These are phyloP conservation scores for Halcyon chelicuti DNA, from an alignment of 2,797 vertebrate species.

Conservation along the genomic window DNA sequence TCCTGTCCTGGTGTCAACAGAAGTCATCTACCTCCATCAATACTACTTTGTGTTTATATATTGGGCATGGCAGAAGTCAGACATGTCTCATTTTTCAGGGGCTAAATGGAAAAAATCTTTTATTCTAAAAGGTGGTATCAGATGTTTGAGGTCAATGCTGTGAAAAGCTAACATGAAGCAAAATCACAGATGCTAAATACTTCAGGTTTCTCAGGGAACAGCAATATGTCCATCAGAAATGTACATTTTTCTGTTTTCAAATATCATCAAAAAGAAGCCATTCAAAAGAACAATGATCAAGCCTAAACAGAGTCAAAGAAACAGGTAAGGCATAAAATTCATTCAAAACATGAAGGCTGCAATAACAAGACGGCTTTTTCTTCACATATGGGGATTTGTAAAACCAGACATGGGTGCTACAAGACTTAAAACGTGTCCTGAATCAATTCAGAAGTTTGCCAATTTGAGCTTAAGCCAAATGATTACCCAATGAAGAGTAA, in stretches of 20 bases:
- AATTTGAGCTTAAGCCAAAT: conserved; percentile 31
- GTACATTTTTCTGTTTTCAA: not conserved
- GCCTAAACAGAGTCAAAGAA: not conserved
- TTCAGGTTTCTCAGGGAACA: not conserved
- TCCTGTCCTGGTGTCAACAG: not conserved
- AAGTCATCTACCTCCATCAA: not conserved
- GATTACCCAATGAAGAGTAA: conserved; percentile 19
- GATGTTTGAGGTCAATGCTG: not conserved
- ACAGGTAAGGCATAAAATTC: not conserved
- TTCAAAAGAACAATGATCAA: not conserved
- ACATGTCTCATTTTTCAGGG: not conserved
- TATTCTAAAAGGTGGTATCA: not conserved
- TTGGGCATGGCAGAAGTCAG: not conserved
- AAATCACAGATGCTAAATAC: not conserved
- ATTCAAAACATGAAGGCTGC: not conserved
- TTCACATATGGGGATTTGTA: not conserved
- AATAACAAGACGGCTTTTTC: not conserved
- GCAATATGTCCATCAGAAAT: not conserved
- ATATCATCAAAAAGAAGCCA: not conserved
- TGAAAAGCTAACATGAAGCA: not conserved
- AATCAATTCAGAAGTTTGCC: conserved; percentile 16
- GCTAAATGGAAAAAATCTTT: not conserved
- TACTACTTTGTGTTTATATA: not conserved
- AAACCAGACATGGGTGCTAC: not conserved
- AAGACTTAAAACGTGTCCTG: not conserved